phyloP scores from a whole-genome alignment of 2,888 invertebrate species.

The Acanthopleura granulata region DNA sequence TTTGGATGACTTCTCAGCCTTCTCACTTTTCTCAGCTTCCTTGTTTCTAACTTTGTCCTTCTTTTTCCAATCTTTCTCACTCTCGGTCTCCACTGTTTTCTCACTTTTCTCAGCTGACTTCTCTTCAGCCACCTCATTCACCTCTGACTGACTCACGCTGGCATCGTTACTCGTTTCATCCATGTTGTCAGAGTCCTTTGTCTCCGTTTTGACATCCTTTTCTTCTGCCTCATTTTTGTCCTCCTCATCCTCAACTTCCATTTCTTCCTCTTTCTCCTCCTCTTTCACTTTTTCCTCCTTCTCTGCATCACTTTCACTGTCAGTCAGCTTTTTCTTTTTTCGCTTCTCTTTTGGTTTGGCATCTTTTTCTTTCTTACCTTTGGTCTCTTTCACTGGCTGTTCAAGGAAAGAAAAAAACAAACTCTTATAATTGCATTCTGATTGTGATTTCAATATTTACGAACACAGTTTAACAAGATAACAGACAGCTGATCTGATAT shows the following conservation, averaged over 20 bases:
- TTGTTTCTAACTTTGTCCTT: conserved; percentile 25
- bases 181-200: not conserved
- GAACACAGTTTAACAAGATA: too few species aligned
- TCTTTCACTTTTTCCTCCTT: conserved; percentile 21
- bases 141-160: not conserved
- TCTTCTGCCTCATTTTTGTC: not conserved
- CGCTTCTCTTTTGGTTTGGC: conserved; percentile 19
- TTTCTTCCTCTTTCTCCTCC: conserved; percentile 16
- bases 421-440: too few species aligned
- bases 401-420: not conserved
- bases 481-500: too few species aligned
- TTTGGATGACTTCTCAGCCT: too few species aligned
- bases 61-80: not conserved
- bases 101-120: conserved; percentile 34
- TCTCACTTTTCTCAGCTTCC: conserved; percentile 25
- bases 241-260: not conserved
- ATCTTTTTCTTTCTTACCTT: conserved; percentile 22
- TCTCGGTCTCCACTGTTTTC: conserved; percentile 18
- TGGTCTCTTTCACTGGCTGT: conserved; percentile 2
- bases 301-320: not conserved
- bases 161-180: not conserved
- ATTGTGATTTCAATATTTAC: too few species aligned
- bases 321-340: conserved; percentile 18
- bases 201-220: not conserved
- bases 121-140: conserved; percentile 27